Base-by-base conservation (phyloP, 92 coral and sea anemone genomes). In the Actinernus sp. region DNA sequence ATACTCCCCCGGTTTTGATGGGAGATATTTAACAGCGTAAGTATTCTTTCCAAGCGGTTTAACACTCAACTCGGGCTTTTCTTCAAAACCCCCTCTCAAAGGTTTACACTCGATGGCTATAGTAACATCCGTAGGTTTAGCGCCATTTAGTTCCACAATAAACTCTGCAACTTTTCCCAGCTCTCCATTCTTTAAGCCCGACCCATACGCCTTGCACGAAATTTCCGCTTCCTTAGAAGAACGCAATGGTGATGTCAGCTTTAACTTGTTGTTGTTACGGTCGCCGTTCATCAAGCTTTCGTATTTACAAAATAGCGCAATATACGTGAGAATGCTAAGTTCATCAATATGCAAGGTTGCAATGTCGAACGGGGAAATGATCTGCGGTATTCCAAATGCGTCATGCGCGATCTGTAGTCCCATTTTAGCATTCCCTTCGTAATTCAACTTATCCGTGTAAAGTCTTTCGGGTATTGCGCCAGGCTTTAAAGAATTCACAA, bases 81-180 rank as follows among this genome's bases (percentile, higher is more conserved):
- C 88, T 26, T 87, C 87, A 39, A 54, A 73, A 9, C 85, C 92
- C 27, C 88, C 87, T 18, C 58, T 72, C 29, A 81, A 31, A 0
- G 99, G 95, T 65, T 95, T 95, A 58, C 87, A 91, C 83, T 95
- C 99, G 48, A 95, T 93, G 16, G 99, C 97, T 10, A 91, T 92
- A 10, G 99, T 95, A 30, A 95, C 85, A 24, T 95, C 99, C 1
- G 93, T 87, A 22, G 99, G 88, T 48, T 91, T 95, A 7, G 97
- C 97, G 43, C 97, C 96, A 44, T 95, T 89, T 2, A 95, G 70
- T 59, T 95, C 91, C 12, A 95, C 90, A 17, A 84, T 79, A 47
- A 91, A 95, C 84, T 95, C 99, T 1, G 93, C 92, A 14, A 87
- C 84, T 47, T 95, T 95, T 11, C 99, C 99, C 29, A 95, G 70